Evolutionary conservation across 2,888 invertebrate species (phyloP), one percentile per base, ranked within the genome.

Genomic region (Diabrotica balteata): DNA sequence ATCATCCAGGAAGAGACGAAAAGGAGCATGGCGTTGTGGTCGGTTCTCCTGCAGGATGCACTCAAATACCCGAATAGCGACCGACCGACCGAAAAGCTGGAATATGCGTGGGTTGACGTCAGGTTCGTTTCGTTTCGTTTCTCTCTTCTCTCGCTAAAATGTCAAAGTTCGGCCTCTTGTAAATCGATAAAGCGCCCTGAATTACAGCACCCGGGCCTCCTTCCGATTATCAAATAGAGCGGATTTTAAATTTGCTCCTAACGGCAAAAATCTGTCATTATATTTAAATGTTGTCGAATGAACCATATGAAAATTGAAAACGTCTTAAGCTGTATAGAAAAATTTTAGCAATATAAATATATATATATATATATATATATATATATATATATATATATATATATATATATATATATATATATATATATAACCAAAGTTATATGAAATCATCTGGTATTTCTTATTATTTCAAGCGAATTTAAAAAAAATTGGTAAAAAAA

Each of bases 171-270:
- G 76, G 71, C 72, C 66, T 49, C 63, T 54, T 71, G 73, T 68
- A 67, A 72, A 78, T 78, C 78, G 77, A 78, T 78, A 77, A 74
- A 78, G 78, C 78, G 59, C 66, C 67, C 73, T 70, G 73, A 72
- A 68, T 68, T 68, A 72, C 72, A 74, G 45, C 45, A 57, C 74
- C 76, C 76, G 72, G 75, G 74, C 63, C 64, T 64, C 58, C 45
- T 52, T 55, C 60, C 49, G 55, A 42, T 47, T 46, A 62, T 11
- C 42, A 43, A 43, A 43, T 43, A 43, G 7, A 52, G 32, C 54
- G 43, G n/a, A 54, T 54, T 54, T n/a, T 42, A 43, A n/a, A 54
- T 32, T 32, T 32, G 32, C 3, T 32, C 32, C 32, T 32, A 32
- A 32, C 32, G 32, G 5, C 32, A 32, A 5, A 32, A 32, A 32